Conservation (phyloP, 2,888 invertebrate species). For the Diplazon laetatorius region DNA sequence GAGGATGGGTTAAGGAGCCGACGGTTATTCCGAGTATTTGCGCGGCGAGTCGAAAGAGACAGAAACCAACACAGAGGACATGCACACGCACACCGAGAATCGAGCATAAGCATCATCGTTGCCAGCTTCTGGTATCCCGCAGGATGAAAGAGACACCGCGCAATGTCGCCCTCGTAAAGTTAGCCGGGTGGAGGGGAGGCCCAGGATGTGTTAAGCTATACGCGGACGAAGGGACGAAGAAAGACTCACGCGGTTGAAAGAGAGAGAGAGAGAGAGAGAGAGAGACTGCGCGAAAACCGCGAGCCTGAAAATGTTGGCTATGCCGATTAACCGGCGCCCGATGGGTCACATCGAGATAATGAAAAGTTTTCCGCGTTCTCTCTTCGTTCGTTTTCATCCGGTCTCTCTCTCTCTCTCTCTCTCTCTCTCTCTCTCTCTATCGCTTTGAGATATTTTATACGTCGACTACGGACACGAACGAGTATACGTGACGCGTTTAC, state of each 20-base stretch:
- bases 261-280: too few species aligned
- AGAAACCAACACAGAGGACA: too few species aligned
- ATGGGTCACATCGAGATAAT: conserved; percentile 77
- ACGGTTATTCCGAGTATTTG: conserved; percentile 71
- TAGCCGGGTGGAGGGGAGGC: too few species aligned
- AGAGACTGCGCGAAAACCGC: conserved; percentile 57
- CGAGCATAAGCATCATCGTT: too few species aligned
- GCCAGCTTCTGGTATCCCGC: conserved; percentile 61
- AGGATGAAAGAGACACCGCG: conserved; percentile 76
- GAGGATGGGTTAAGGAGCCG: conserved; percentile 28
- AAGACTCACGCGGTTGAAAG: too few species aligned
- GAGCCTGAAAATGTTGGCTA: conserved; percentile 74
- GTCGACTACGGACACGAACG: too few species aligned
- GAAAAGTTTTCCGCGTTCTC: conserved; percentile 77
- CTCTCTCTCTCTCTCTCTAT: conserved; percentile 18
- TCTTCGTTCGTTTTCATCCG: too few species aligned
- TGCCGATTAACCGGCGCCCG: conserved; percentile 74
- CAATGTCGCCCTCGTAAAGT: conserved; percentile 77
- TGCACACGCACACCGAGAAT: too few species aligned
- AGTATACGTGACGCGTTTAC: conserved; percentile 12
- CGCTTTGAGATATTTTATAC: neutral
- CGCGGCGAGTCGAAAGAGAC: conserved; percentile 64
- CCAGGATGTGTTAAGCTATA: conserved; percentile 55
- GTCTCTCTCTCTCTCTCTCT: conserved; percentile 21
- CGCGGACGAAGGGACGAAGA: conserved; percentile 16